These are phyloP conservation scores for Dendropsophus ebraccatus DNA, from an alignment of 2,113 vertebrate species.

Conservation along the genomic window DNA sequence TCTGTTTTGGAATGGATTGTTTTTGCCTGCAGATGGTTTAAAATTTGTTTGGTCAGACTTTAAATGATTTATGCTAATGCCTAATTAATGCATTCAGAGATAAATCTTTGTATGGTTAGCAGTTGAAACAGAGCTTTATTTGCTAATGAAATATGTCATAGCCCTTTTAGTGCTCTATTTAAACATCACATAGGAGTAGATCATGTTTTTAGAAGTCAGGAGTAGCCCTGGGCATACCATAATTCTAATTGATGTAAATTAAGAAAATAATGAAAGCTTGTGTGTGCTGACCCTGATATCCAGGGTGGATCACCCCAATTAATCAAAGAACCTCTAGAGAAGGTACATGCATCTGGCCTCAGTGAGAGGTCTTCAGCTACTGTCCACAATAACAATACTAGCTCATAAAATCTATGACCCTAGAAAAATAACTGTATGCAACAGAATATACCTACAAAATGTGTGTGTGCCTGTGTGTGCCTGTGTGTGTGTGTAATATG, in stretches of 20 bases:
- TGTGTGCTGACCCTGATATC: slow-evolving; percentile 87
- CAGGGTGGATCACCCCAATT: slow-evolving; percentile 88
- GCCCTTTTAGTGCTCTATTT: slow-evolving; percentile 75
- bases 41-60: slow-evolving; percentile 61
- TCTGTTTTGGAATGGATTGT: slow-evolving; percentile 60
- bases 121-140: slow-evolving; percentile 70
- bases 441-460: too few relatives aligned
- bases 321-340: slow-evolving; percentile 87
- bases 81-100: slow-evolving; percentile 62
- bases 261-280: slow-evolving; percentile 84
- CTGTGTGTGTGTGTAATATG: too few relatives aligned
- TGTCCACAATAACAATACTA: slow-evolving; percentile 60
- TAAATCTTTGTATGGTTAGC: slow-evolving; percentile 68
- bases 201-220: slow-evolving; percentile 74
- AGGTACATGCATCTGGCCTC: slow-evolving; percentile 82
- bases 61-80: slow-evolving; percentile 69
- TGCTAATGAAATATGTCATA: slow-evolving; percentile 78
- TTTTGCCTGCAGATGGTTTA: slow-evolving; percentile 60
- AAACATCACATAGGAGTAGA: slow-evolving; percentile 72
- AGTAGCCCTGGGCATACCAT: slow-evolving; percentile 70
- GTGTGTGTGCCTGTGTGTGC: too few relatives aligned
- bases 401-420: not conserved
- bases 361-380: slow-evolving; percentile 72
- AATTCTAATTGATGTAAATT: slow-evolving; percentile 93
- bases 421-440: too few relatives aligned